phyloP scores from a whole-genome alignment of 2,797 vertebrate species.

The Silurus aristotelis region DNA sequence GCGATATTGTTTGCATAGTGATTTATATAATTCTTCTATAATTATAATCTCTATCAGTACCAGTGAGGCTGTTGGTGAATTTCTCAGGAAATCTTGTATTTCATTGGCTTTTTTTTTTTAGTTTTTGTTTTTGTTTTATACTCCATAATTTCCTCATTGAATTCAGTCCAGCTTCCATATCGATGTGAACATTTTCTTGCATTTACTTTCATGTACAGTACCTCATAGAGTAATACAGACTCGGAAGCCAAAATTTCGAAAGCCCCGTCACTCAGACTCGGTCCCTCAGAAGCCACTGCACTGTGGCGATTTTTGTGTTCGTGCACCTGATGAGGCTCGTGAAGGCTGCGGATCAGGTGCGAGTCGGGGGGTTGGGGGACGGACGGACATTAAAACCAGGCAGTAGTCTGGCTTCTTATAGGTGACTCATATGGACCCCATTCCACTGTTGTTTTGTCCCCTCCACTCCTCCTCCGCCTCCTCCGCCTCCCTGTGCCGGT shows the following conservation, averaged over 20 bases:
- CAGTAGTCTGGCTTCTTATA: constrained; percentile 3
- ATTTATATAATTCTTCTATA: constrained; percentile 51
- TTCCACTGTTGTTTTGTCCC: neutral
- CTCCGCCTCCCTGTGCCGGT: constrained; percentile 22
- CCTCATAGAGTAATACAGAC: constrained; percentile 39
- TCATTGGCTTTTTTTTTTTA: constrained; percentile 75
- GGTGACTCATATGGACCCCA: neutral
- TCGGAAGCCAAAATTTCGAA: constrained; percentile 13
- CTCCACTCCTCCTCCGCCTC: neutral
- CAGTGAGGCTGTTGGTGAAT: constrained; percentile 89
- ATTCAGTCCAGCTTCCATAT: constrained; percentile 32
- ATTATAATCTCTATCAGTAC: constrained; percentile 76
- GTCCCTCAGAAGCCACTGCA: neutral
- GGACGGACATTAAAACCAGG: neutral
- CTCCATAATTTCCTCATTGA: constrained; percentile 63
- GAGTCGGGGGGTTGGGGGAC: no score
- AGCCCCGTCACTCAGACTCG: neutral
- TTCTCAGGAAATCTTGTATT: constrained; percentile 91
- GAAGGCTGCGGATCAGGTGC: neutral
- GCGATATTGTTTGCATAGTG: constrained; percentile 61
- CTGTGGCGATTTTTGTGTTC: neutral
- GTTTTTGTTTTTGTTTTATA: constrained; percentile 59
- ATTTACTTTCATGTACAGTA: constrained; percentile 36
- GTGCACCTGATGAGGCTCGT: neutral
- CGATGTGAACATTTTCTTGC: constrained; percentile 32